These are phyloP conservation scores for Pseudomyrmex concolor DNA, from an alignment of 1,140 invertebrate species.

Conservation along the genomic window DNA sequence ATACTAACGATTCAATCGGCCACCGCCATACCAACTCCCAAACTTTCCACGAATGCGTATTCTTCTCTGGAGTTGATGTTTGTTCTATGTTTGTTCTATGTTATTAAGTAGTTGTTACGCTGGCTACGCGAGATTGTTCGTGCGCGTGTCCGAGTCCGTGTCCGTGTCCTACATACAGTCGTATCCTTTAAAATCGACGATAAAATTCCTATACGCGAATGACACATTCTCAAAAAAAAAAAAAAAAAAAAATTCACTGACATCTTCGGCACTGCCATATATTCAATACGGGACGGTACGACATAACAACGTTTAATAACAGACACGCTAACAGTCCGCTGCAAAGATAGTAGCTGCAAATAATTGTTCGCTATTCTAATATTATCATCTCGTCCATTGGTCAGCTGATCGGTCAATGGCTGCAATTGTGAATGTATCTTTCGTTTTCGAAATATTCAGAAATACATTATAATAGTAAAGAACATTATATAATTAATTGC, in stretches of 20 bases:
- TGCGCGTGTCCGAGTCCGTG: conserved; percentile 60
- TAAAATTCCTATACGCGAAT: conserved; percentile 23
- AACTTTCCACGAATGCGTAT: conserved; percentile 63
- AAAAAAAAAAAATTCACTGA: conserved; percentile 4
- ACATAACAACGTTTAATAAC: conserved; percentile 25
- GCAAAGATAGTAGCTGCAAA: conserved; percentile 45
- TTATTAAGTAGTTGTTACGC: conserved; percentile 37
- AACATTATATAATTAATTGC: background rate
- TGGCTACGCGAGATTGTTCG: conserved; percentile 42
- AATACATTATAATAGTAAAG: background rate
- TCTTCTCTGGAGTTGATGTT: conserved; percentile 51
- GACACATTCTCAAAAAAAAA: conserved; percentile 31
- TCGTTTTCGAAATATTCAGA: conserved; percentile 10
- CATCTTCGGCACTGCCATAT: background rate
- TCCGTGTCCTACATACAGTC: conserved; percentile 60
- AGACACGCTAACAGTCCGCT: conserved; percentile 32
- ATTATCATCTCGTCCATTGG: conserved; percentile 11
- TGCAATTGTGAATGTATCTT: conserved; percentile 31
- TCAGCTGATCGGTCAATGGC: conserved; percentile 2
- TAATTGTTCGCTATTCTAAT: conserved; percentile 38
- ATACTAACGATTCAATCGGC: conserved; percentile 68
- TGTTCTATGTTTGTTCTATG: conserved; percentile 32
- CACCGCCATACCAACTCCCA: conserved; percentile 78
- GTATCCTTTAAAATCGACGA: conserved; percentile 40
- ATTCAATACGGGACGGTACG: conserved; percentile 9